phyloP scores from a whole-genome alignment of 1,140 invertebrate species.

The Drosophila tsacasi region DNA sequence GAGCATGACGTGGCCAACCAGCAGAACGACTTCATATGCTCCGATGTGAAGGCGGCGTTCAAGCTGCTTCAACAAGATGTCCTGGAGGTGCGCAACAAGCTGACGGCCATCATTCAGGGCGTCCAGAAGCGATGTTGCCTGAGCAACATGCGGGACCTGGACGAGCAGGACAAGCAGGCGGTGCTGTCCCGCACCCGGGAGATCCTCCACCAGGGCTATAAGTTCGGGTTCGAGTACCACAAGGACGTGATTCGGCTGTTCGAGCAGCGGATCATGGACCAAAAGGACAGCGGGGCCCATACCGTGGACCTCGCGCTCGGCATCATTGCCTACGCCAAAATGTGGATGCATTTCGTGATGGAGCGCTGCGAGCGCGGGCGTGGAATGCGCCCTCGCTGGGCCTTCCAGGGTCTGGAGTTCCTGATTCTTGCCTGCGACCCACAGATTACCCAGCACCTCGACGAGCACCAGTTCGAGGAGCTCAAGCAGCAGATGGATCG shows the following conservation, averaged over 20 bases:
- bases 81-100: constrained; percentile 87
- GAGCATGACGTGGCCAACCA: constrained; percentile 81
- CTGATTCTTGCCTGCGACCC: constrained; percentile 93
- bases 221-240: constrained; percentile 96
- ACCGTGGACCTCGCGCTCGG: constrained; percentile 81
- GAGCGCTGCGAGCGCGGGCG: constrained; percentile 93
- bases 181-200: constrained; percentile 89
- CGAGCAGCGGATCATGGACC: constrained; percentile 79
- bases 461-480: constrained; percentile 92
- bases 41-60: constrained; percentile 87
- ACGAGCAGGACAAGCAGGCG: constrained; percentile 86
- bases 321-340: constrained; percentile 91
- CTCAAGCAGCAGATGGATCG: constrained; percentile 90
- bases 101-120: constrained; percentile 87
- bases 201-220: constrained; percentile 94
- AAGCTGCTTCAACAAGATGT: constrained; percentile 89
- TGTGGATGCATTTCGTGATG: constrained; percentile 95
- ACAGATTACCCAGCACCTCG: constrained; percentile 90
- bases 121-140: constrained; percentile 88
- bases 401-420: constrained; percentile 94
- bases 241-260: constrained; percentile 91
- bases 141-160: constrained; percentile 85
- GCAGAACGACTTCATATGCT: constrained; percentile 85
- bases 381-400: constrained; percentile 93
- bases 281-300: constrained; percentile 71